A percentile compares a stretch with the other conserved stretches of the same genome.
These are phyloP conservation scores for Lepidocolaptes lacrymiger DNA, from an alignment of 2,797 vertebrate genomes.

Conservation along the genomic window DNA sequence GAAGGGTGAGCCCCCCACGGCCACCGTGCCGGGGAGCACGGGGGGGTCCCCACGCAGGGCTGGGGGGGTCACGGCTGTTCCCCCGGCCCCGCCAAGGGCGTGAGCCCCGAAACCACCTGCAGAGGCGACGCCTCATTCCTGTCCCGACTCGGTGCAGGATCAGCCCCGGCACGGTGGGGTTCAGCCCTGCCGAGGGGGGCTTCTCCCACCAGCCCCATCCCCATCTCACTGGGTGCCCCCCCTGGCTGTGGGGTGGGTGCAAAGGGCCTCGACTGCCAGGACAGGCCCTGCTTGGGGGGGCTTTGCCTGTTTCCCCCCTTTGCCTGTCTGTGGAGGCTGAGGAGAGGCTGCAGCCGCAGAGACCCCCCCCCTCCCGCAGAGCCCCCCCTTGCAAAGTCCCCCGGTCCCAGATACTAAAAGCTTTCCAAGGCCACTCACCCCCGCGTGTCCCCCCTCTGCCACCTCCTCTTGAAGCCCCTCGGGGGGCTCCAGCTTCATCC, in stretches of 20 bases:
- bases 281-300: background rate
- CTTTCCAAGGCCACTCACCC: background rate
- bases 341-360: background rate
- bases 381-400: background rate
- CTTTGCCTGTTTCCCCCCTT: background rate
- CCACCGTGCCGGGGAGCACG: background rate
- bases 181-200: background rate
- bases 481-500: background rate
- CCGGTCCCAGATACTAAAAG: background rate
- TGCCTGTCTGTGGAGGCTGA: background rate
- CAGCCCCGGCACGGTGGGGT: background rate
- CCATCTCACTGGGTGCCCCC: background rate
- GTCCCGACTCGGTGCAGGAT: background rate
- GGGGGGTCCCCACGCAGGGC: background rate
- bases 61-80: background rate
- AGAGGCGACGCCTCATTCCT: background rate
- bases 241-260: too few species aligned
- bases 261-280: background rate
- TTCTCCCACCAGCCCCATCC: background rate
- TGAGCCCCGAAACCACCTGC: background rate
- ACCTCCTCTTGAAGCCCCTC: background rate
- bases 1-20: background rate
- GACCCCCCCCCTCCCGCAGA: background rate
- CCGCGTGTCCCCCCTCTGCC: background rate
- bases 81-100: background rate